Base-by-base conservation (phyloP, 2,888 invertebrate genomes). In the Ophion obscuratus region DNA sequence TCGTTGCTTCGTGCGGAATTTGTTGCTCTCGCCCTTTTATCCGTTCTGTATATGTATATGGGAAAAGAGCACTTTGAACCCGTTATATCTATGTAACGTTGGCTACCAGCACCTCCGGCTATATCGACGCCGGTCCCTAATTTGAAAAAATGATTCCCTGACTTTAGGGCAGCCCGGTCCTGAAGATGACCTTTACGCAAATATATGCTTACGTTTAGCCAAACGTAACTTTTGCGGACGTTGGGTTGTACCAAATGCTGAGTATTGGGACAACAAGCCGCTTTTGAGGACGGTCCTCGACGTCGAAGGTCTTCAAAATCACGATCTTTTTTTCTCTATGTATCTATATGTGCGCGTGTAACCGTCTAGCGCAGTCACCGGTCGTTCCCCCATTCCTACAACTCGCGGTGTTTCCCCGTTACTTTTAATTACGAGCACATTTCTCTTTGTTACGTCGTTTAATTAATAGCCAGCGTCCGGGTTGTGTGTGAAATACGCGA, bases 371-470 rank as follows among this genome's bases (percentile, higher is more conserved):
- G 76, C n/a, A 78, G 68, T 68, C 68, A 67, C 67, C 67, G 44
- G 57, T 61, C 78, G 47, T 70, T 47, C 61, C 24, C 77, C 68
- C 36, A 57, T 59, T 59, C 36, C 47, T 20, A n/a, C 70, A 17
- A 53, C 75, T 75, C 71, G 75, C 66, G 75, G 59, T 70, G 53
- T 61, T 61, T 14, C n/a, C 75, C 76, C 81, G 85, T 85, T 87
- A 87, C 85, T 86, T 87, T 87, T 87, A 87, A 87, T 87, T 87
- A 86, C 86, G 84, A 80, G 82, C 62, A 77, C 87, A 87, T 87
- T 87, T 84, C 84, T 87, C 87, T 82, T 76, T 86, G 86, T 86
- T 87, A 86, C 86, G 81, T 78, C 79, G 84, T 87, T 87, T 87
- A 87, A 87, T 87, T 87, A 86, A 87, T 86, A 82, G 76, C 81